These are phyloP conservation scores for Galbula dea DNA, from an alignment of 2,113 vertebrate species.

Conservation along the genomic window DNA sequence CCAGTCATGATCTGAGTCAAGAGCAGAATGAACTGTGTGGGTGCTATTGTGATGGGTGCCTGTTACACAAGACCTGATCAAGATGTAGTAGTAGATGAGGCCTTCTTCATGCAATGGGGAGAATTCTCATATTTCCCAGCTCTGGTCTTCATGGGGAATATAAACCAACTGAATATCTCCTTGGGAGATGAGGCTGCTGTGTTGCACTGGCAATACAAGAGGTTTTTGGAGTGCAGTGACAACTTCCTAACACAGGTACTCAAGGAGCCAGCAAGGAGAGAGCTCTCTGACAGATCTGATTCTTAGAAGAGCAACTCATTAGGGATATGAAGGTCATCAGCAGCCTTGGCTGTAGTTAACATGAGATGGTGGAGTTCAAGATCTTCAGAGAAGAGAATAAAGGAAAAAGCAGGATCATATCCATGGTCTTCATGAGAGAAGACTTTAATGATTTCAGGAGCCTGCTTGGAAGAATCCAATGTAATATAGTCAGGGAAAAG, in stretches of 20 bases:
- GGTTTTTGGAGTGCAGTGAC: background rate
- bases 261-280: background rate
- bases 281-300: background rate
- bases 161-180: background rate
- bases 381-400: background rate
- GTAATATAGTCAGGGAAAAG: rapidly evolving
- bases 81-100: background rate
- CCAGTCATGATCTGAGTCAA: background rate
- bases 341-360: background rate
- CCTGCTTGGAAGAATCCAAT: background rate
- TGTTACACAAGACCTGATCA: background rate
- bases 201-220: background rate
- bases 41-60: background rate
- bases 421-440: background rate
- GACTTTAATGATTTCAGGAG: background rate
- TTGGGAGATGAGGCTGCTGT: background rate
- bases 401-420: background rate
- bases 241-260: background rate
- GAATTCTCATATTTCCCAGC: background rate
- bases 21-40: background rate
- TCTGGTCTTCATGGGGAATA: background rate
- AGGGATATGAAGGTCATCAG: background rate
- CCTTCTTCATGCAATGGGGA: background rate
- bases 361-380: background rate
- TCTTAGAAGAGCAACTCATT: background rate